Conservation (phyloP, 2,888 invertebrate genomes). For the Chorisops tibialis region DNA sequence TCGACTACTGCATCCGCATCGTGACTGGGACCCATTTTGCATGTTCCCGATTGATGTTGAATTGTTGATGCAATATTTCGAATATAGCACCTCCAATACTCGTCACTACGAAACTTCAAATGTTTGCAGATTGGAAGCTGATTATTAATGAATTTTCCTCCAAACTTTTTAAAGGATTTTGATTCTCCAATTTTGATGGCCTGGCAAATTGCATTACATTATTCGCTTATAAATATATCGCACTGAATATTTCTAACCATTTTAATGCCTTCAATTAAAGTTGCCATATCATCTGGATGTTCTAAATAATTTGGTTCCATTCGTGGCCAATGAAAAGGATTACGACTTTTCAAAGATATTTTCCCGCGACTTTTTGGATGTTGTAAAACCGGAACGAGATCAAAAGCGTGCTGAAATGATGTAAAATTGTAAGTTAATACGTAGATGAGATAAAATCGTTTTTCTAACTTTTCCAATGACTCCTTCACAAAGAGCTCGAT, state of each 20-base stretch:
- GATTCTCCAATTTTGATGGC: slow-evolving; percentile 58
- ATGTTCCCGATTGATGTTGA: slow-evolving; percentile 68
- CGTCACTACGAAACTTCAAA: slow-evolving; percentile 60
- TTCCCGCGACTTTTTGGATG: slow-evolving; percentile 73
- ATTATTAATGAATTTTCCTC: slow-evolving; percentile 55
- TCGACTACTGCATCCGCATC: slow-evolving; percentile 64
- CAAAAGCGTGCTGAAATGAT: slow-evolving; percentile 56
- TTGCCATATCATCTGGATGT: slow-evolving; percentile 66
- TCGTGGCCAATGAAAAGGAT: slow-evolving; percentile 72
- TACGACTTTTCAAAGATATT: slow-evolving; percentile 64
- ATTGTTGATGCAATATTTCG: slow-evolving; percentile 68
- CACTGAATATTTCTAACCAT: slow-evolving; percentile 53
- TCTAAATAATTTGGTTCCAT: slow-evolving; percentile 81
- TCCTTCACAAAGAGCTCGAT: slow-evolving; percentile 48
- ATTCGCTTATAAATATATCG: background rate
- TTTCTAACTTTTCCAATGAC: slow-evolving; percentile 40
- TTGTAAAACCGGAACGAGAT: slow-evolving; percentile 70
- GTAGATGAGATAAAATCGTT: background rate
- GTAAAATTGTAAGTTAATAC: background rate
- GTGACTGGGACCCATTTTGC: slow-evolving; percentile 62
- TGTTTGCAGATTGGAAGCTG: slow-evolving; percentile 68
- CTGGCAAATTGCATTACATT: slow-evolving; percentile 43
- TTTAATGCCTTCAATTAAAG: slow-evolving; percentile 71
- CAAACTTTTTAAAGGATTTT: slow-evolving; percentile 55
- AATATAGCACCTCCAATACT: slow-evolving; percentile 73